A percentile compares a stretch with the other conserved stretches of the same genome.
phyloP scores from a whole-genome alignment of 1,140 invertebrate genomes.

The Littorina saxatilis region DNA sequence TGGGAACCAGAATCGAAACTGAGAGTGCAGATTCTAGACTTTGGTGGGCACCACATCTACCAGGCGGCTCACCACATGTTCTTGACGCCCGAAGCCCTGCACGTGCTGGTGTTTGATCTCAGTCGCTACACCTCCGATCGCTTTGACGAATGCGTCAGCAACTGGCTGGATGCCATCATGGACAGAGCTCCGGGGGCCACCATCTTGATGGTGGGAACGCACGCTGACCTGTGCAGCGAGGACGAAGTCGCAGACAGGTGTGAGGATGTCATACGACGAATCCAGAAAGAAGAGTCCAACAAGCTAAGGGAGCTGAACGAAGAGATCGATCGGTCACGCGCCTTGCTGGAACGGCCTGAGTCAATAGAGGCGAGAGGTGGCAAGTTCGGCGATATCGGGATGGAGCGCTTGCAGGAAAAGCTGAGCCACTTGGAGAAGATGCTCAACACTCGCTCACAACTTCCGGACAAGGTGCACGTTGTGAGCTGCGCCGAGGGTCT shows the following conservation, averaged over 20 bases:
- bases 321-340: constrained; percentile 50
- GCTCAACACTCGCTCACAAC: constrained; percentile 56
- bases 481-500: constrained; percentile 70
- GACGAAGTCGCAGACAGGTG: constrained; percentile 57
- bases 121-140: constrained; percentile 52
- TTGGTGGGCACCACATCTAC: constrained; percentile 73
- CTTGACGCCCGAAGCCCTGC: constrained; percentile 73
- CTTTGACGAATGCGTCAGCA: constrained; percentile 63
- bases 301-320: constrained; percentile 61
- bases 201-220: constrained; percentile 67
- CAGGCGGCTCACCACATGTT: constrained; percentile 74
- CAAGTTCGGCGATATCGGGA: constrained; percentile 61
- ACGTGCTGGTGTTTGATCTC: constrained; percentile 75
- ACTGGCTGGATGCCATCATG: constrained; percentile 71
- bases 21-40: constrained; percentile 73
- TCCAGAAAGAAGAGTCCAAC: constrained; percentile 58
- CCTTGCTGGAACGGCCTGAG: constrained; percentile 46
- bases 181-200: constrained; percentile 67
- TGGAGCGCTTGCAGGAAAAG: constrained; percentile 59
- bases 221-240: constrained; percentile 63
- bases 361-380: constrained; percentile 46
- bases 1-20: constrained; percentile 70
- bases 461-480: constrained; percentile 55
- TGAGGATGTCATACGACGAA: constrained; percentile 58
- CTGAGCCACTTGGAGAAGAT: constrained; percentile 60